These are phyloP conservation scores for Zaprionus lachaisei DNA, from an alignment of 1,140 invertebrate species.

Conservation along the genomic window DNA sequence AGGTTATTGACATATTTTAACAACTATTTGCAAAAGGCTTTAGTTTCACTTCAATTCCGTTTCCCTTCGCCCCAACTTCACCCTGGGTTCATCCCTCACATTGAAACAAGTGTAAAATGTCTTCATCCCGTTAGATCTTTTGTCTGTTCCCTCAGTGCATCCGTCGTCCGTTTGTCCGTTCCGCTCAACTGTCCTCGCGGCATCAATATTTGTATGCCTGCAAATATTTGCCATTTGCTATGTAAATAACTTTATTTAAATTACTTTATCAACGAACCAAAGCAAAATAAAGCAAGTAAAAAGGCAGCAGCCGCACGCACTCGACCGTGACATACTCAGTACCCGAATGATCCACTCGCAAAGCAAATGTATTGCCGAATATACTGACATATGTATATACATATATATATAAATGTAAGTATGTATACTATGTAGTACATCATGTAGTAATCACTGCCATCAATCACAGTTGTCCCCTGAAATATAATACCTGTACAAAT, in stretches of 20 bases:
- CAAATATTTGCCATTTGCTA: slow-evolving; percentile 77
- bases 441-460: too few species aligned
- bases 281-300: slow-evolving; percentile 31
- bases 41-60: slow-evolving; percentile 78
- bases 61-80: slow-evolving; percentile 10
- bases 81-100: slow-evolving; percentile 9
- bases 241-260: slow-evolving; percentile 81
- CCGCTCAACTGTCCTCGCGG: slow-evolving; percentile 71
- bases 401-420: too few species aligned
- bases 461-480: not conserved
- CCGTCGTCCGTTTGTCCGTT: slow-evolving; percentile 34
- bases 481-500: not conserved
- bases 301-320: not conserved
- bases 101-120: slow-evolving; percentile 81
- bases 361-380: too few species aligned
- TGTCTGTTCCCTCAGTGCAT: not conserved
- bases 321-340: not conserved
- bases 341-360: too few species aligned
- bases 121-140: slow-evolving; percentile 57
- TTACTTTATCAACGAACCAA: slow-evolving; percentile 59
- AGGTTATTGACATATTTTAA: slow-evolving; percentile 82
- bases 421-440: too few species aligned
- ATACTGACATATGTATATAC: too few species aligned
- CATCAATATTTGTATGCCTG: slow-evolving; percentile 77
- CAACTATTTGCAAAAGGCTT: slow-evolving; percentile 82